Base-by-base conservation (phyloP, 2,888 invertebrate species). In the Drosophila emarginata region DNA sequence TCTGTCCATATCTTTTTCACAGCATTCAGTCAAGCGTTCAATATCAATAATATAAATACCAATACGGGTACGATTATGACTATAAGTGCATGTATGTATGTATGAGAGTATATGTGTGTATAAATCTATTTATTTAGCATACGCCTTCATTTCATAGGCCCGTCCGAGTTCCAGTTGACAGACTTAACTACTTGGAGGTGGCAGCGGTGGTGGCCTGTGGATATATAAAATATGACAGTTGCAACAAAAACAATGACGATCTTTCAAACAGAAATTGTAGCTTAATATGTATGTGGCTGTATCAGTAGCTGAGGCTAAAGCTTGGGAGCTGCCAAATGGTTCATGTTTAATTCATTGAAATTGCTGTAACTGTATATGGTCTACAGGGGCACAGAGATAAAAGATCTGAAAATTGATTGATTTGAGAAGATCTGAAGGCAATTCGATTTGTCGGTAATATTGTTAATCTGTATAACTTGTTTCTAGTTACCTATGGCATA, bases 11-110 rank as follows among this genome's bases (percentile, higher is more conserved):
- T 58, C 59, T 61, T 86, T 71, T 70, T 79, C 72, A 51, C 68
- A 58, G 68, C 77, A 85, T 61, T 79, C 82, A 85, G 77, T 71
- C 82, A 82, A 74, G 67, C 86, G 82, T 87, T 81, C 88, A 82
- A 85, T 79, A 81, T 71, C 82, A 81, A 84, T 78, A 71, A 36
- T 36, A 36, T 28, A 28, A 28, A 32, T n/a, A 4, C 45, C 15
- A 45, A 45, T 45, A 4, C 12, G 21, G 12, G 11, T 45, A 45
- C 45, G 7, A 45, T 11, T 39, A 14, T 14, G 14, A 18, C 2
- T 45, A 11, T 11, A 2, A 45, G 4, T 45, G 14, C 4, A 4
- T 21, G n/a, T n/a, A 37, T 45, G 14, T 4, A 4, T 21, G n/a
- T n/a, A 37, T n/a, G 12, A 45, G 6, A 45, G 9, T 40, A 40